phyloP scores from a whole-genome alignment of 2,113 vertebrate species.

The Chloropsis hardwickii region DNA sequence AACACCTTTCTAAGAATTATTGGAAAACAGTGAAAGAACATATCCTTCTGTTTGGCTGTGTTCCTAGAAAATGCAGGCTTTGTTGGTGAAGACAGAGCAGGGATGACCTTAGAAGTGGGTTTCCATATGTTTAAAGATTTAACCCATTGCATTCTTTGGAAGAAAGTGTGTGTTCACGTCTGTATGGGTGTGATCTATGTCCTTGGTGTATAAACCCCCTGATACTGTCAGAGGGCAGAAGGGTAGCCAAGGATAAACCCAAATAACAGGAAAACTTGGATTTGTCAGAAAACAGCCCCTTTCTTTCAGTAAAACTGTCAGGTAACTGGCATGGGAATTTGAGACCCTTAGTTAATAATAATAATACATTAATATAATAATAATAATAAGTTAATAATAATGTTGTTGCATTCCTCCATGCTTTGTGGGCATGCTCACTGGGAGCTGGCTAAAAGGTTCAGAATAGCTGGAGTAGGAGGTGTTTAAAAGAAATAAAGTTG shows the following conservation, averaged over 20 bases:
- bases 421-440: rapidly evolving
- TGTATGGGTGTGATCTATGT: not conserved
- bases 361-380: no score
- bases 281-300: not conserved
- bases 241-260: not conserved
- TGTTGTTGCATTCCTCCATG: not conserved
- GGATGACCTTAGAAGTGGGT: not conserved
- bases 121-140: not conserved
- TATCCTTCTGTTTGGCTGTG: not conserved
- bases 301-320: not conserved
- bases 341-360: not conserved
- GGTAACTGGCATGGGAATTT: not conserved
- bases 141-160: not conserved
- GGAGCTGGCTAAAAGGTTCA: not conserved
- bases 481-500: not conserved
- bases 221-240: not conserved
- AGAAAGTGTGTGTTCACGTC: not conserved
- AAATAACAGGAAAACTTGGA: not conserved
- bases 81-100: not conserved
- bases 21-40: not conserved
- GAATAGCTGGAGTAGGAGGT: not conserved
- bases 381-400: not conserved
- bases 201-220: not conserved
- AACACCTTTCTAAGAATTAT: not conserved
- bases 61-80: not conserved